Evolutionary conservation across 1,140 invertebrate species (phyloP), one percentile per base, ranked within the genome.

Genomic region (Sogatella furcifera): DNA sequence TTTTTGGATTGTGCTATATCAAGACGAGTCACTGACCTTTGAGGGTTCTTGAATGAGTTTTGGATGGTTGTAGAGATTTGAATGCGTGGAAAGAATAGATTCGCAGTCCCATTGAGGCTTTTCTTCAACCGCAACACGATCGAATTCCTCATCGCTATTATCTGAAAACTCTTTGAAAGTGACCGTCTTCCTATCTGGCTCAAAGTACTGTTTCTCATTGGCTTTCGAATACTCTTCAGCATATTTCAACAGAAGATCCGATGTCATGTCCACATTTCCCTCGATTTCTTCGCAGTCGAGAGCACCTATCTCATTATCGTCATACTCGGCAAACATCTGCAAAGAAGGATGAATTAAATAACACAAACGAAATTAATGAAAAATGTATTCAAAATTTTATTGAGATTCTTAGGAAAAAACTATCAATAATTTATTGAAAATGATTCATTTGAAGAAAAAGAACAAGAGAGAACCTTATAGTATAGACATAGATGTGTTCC

Each of bases 31-130:
- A 55, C 59, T 67, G 71, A 86, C 84, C 68, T 83, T 84, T 1
- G 84, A 82, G 0, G 84, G 83, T 65, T 92, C 90, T 52, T 79
- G 76, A 62, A 96, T 96, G 5, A 95, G 54, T 74, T 89, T 91
- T 0, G 93, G 93, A 77, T 90, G 89, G 74, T 96, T 95, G 69
- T 93, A 93, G 49, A 90, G 77, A 69, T 88, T 95, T 9, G 90
- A 95, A 72, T 94, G 92, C 2, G 89, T 92, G 19, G 86, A 89
- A 8, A 95, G 72, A 69, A 97, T 90, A 60, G 89, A 91, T 76
- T 97, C 88, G 73, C 94, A 97, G 76, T 98, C 95, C 90, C 90
- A 97, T 72, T 85, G 85, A 72, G 87, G 84, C 66, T 82, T 77
- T 15, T 81, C 75, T 43, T 81, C 74, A 8, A 86, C 78, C 63